Evolutionary conservation across 1,140 invertebrate species (phyloP).

Genomic region (Atta colombica): DNA sequence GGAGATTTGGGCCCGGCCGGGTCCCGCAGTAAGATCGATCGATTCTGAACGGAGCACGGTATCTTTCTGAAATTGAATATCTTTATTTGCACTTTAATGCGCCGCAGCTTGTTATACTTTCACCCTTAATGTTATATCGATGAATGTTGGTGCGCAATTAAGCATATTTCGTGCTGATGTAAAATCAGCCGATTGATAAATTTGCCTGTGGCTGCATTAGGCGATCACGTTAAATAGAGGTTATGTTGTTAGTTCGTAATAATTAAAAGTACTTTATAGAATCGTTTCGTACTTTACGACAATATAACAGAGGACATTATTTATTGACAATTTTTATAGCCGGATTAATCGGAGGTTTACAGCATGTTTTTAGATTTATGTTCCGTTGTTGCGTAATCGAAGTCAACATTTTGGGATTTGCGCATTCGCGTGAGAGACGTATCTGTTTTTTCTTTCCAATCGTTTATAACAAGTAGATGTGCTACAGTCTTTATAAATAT

Average conservation of each 20-base stretch:
- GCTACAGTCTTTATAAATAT: constrained; percentile 36
- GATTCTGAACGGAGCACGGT: constrained; percentile 17
- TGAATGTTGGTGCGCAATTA: constrained; percentile 4
- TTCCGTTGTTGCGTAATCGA: background rate
- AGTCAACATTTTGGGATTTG: background rate
- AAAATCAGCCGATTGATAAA: constrained; percentile 49
- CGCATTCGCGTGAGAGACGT: background rate
- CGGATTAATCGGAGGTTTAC: background rate
- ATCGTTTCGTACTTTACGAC: constrained; percentile 36
- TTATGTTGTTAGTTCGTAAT: background rate
- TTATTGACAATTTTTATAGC: constrained; percentile 37
- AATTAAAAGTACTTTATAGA: constrained; percentile 54
- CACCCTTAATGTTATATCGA: background rate
- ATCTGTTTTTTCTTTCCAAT: background rate
- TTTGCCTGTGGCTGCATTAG: background rate
- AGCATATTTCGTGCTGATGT: constrained; percentile 34
- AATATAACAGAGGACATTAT: background rate
- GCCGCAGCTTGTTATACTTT: constrained; percentile 5
- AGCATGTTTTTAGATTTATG: constrained; percentile 23
- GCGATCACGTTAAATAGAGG: constrained; percentile 22
- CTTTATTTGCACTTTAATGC: constrained; percentile 44
- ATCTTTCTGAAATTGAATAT: constrained; percentile 45
- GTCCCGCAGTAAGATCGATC: constrained; percentile 49
- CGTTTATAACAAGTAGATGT: background rate
- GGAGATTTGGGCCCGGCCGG: constrained; percentile 38